phyloP scores from a whole-genome alignment of 2,888 invertebrate species.

The Mayetiola destructor region DNA sequence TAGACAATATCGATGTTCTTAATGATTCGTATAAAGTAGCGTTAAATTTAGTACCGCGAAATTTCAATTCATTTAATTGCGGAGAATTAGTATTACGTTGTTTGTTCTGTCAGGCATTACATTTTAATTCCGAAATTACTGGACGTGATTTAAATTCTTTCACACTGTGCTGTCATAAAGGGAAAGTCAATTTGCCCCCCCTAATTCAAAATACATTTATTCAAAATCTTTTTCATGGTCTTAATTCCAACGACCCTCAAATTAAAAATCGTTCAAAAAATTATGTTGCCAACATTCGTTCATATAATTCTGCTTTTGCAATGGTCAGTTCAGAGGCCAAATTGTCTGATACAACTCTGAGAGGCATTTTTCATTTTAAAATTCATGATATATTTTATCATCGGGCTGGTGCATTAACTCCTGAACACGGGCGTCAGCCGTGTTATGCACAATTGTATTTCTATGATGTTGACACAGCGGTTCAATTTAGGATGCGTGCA shows the following conservation, averaged over 20 bases:
- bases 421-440: neutral
- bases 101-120: neutral
- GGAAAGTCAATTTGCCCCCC: neutral
- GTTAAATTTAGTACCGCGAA: neutral
- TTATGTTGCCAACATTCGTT: neutral
- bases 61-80: neutral
- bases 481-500: neutral
- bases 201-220: neutral
- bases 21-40: neutral
- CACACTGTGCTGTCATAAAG: neutral
- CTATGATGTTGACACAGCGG: conserved; percentile 6
- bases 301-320: neutral
- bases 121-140: neutral
- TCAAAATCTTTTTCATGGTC: neutral
- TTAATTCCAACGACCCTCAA: neutral
- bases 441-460: neutral
- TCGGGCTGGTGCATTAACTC: neutral
- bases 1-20: no score
- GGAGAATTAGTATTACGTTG: neutral
- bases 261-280: neutral
- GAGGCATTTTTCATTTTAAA: neutral
- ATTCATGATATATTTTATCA: conserved; percentile 2
- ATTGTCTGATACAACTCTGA: neutral
- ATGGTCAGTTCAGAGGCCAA: neutral
- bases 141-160: neutral